Conservation (phyloP, 1,140 invertebrate genomes). For the Bemisia tabaci region DNA sequence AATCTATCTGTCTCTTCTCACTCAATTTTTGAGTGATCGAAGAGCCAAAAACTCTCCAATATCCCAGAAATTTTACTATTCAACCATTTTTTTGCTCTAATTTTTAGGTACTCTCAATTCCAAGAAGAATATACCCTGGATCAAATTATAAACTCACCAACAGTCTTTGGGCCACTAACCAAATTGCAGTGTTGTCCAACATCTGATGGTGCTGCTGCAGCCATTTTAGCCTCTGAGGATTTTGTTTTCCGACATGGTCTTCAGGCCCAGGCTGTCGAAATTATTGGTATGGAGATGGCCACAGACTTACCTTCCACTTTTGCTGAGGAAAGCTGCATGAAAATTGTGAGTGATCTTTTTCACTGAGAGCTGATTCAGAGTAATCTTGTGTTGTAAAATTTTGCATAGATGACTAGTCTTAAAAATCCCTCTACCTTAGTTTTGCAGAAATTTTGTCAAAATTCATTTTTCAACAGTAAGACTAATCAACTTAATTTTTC, state of each 20-base stretch:
- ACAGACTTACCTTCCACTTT: conserved; percentile 84
- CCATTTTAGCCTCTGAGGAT: conserved; percentile 75
- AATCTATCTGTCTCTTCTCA: too few species aligned
- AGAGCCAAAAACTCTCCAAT: too few species aligned
- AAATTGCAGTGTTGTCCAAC: conserved; percentile 96
- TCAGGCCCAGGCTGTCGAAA: conserved; percentile 79
- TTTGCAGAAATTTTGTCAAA: too few species aligned
- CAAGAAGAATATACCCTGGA: conserved; percentile 77
- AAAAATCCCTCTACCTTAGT: too few species aligned
- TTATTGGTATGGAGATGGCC: conserved; percentile 89
- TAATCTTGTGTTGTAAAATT: too few species aligned
- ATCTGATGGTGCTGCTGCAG: conserved; percentile 88
- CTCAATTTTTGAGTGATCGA: too few species aligned
- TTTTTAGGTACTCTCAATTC: conserved; percentile 71
- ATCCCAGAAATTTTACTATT: too few species aligned
- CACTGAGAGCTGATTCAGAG: too few species aligned
- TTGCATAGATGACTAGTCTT: too few species aligned
- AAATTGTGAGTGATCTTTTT: conserved; percentile 56
- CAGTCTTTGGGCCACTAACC: conserved; percentile 77
- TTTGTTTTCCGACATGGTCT: conserved; percentile 75
- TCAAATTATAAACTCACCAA: conserved; percentile 71
- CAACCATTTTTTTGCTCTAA: too few species aligned
- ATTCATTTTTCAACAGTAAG: too few species aligned
- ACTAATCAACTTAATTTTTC: too few species aligned
- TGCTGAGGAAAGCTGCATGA: conserved; percentile 69